Evolutionary conservation across 2,888 invertebrate genomes (phyloP), one percentile per base, ranked within the genome.

Genomic region (Tethea ocularis): DNA sequence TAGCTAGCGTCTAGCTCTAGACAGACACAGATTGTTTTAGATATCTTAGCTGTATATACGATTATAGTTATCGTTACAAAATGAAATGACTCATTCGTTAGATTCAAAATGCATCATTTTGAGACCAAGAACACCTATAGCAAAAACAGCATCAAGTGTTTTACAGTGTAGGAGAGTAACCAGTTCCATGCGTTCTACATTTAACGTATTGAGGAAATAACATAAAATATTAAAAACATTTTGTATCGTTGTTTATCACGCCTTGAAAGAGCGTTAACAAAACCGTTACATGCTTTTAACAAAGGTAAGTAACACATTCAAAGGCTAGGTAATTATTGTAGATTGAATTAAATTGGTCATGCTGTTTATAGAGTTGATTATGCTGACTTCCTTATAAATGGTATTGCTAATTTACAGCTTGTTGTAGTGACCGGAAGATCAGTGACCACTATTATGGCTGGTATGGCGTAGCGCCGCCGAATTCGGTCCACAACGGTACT

Each of bases 401-500:
- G 55, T 54, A 57, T 46, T 61, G 60, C 52, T 57, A 63, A 57
- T 64, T 33, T 54, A 33, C 11, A 61, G 61, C 61, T 60, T 64
- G 71, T 61, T 57, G 64, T 64, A 64, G 68, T 59, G 71, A 82
- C 88, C 91, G 92, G 91, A 92, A 91, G 91, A 91, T 87, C 90
- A 86, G 80, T 88, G 91, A 87, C 91, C 89, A 88, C 72, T 66
- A 63, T 53, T 26, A 46, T 26, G 10, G 17, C 10, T 8, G 17
- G 52, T 53, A 33, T 33, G 8, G 33, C 53, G 57, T 68, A 72
- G 59, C 72, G 67, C 64, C 54, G 69, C 86, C 86, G 80, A 90
- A 89, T 89, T 91, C 80, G 86, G 84, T 76, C 66, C 76, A 71
- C 88, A 93, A 93, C 92, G 91, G 92, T 86, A 91, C 88, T 75